Evolutionary conservation across 2,113 vertebrate genomes (phyloP).

Genomic region (Hiodon tergisus): DNA sequence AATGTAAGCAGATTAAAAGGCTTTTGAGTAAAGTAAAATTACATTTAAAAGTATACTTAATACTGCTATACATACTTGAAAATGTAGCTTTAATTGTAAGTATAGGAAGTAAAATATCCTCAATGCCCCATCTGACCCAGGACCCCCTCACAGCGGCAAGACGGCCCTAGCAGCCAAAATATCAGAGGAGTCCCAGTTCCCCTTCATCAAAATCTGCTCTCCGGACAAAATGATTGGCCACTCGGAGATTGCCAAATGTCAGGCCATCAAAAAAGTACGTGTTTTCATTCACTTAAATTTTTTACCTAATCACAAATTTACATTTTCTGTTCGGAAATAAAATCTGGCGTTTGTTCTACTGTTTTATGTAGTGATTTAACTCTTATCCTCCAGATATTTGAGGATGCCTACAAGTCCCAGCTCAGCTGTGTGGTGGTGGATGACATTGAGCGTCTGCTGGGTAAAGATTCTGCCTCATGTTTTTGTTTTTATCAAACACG

Average conservation of each 20-base stretch:
- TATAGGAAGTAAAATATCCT: neutral
- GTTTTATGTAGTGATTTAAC: slow-evolving; percentile 10
- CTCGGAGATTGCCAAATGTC: slow-evolving; percentile 94
- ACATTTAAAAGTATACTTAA: too few relatives aligned
- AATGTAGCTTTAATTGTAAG: neutral
- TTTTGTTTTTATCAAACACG: neutral
- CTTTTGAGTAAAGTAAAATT: too few relatives aligned
- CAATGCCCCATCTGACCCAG: slow-evolving; percentile 49
- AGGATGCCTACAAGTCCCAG: slow-evolving; percentile 96
- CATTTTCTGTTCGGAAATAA: too few relatives aligned
- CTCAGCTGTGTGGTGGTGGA: slow-evolving; percentile 95
- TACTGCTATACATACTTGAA: too few relatives aligned
- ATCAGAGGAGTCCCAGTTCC: slow-evolving; percentile 89
- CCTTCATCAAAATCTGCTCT: slow-evolving; percentile 99
- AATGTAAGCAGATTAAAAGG: too few relatives aligned
- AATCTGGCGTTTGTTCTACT: neutral
- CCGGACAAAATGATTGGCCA: slow-evolving; percentile 97
- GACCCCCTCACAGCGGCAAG: slow-evolving; percentile 90
- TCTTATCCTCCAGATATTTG: slow-evolving; percentile 75
- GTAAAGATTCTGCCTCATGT: slow-evolving; percentile 55
- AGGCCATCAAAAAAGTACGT: slow-evolving; percentile 93
- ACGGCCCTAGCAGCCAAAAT: slow-evolving; percentile 91
- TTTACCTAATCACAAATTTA: too few relatives aligned
- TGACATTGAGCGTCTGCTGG: slow-evolving; percentile 88
- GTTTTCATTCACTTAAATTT: too few relatives aligned